Evolutionary conservation across 2,797 vertebrate species (phyloP), one percentile per base, ranked within the genome.

Genomic region (Falco rusticolus): DNA sequence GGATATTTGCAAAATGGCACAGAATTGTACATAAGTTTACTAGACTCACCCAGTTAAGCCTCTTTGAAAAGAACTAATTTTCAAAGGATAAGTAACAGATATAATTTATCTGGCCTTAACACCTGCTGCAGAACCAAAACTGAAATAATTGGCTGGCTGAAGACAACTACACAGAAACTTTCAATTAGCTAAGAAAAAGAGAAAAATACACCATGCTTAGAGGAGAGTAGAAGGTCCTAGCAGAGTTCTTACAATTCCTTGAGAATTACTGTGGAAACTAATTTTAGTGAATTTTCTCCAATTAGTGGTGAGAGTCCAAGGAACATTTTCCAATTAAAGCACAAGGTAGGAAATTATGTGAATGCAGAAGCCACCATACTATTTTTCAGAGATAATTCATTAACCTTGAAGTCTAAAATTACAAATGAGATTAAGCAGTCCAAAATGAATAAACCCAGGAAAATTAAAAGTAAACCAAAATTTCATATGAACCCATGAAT

Each of bases 341-440:
- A 90, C 60, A 80, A 74, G 60, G 76, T 83, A 54, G n/a, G 47
- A 91, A 94, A 93, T 76, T 47, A 84, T 2, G 5, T n/a, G 63
- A 93, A 65, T 70, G 64, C 34, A 85, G 76, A 94, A 77, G 54
- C 21, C 26, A 91, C 18, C n/a, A 34, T 21, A 65, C 11, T 76
- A 16, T 82, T 92, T 94, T 84, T 89, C 66, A 74, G 59, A 65
- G 16, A 83, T 56, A 92, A 90, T 74, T 92, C 34, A 69, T 76
- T 84, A 89, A 92, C 33, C 47, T 75, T 82, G 20, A 81, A 89
- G 47, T 72, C 39, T 79, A 70, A 82, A 70, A 87, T 37, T 84
- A 79, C 51, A 94, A 91, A 78, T 84, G 39, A 66, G 64, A 91
- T 94, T 81, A 94, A 72, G 47, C 22, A 83, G 70, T 69, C 51